Evolutionary conservation across 2,113 vertebrate genomes (phyloP).

Genomic region (Andinoacara biseriatus): DNA sequence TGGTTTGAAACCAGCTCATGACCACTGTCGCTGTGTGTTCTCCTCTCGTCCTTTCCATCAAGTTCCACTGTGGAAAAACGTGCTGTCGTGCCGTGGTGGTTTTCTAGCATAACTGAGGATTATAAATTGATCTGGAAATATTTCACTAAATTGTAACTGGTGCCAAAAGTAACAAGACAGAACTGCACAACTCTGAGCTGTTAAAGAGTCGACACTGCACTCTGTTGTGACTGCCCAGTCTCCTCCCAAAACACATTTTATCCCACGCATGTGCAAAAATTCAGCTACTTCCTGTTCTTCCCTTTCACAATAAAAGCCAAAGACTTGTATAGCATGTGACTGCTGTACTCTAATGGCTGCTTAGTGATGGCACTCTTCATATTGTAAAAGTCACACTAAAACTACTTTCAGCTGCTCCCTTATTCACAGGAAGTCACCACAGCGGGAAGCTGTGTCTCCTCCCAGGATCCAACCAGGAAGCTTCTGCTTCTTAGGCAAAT

Average conservation of each 20-base stretch:
- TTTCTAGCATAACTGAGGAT: neutral
- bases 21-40: neutral
- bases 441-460: too few species aligned
- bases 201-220: neutral
- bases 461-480: too few species aligned
- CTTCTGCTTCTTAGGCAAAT: too few species aligned
- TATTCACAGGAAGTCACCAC: too few species aligned
- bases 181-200: neutral
- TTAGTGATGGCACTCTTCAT: too few species aligned
- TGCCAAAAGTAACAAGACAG: neutral
- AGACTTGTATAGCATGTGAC: too few species aligned
- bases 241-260: neutral
- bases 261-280: too few species aligned
- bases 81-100: neutral
- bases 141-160: neutral
- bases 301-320: too few species aligned
- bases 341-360: too few species aligned
- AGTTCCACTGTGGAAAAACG: conserved; percentile 12
- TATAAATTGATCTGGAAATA: neutral
- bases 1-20: conserved; percentile 40
- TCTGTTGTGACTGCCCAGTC: neutral
- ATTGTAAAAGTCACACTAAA: too few species aligned
- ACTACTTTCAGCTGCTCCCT: too few species aligned
- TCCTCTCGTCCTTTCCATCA: neutral
- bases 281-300: too few species aligned